Evolutionary conservation across 2,113 vertebrate species (phyloP), one percentile per base, ranked within the genome.

Genomic region (Pollimyrus isidori): DNA sequence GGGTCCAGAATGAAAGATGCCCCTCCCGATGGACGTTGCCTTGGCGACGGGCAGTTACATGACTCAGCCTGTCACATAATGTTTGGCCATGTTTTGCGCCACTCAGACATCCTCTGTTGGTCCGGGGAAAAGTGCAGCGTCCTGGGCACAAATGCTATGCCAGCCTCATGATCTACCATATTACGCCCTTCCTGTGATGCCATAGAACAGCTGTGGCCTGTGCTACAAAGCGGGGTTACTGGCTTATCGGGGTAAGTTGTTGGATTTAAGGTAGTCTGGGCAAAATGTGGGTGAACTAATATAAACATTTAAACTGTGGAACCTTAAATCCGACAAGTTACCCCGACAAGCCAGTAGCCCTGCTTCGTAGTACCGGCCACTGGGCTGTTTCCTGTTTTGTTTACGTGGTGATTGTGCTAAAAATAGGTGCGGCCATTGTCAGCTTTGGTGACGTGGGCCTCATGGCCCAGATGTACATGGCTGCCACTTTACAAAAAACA

Each of bases 121-220:
- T 7, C 19, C 15, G 0, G 39, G 35, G 39, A 23, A 84, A 84
- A 23, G 23, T 76, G 69, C 30, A 21, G 53, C 9, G 21, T 62
- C 86, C 50, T 6, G 56, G 53, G 52, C 30, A 23, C 7, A 62
- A 58, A 58, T 46, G 39, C 35, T 50, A 89, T 92, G 89, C 73
- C 89, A 89, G 89, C 92, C 69, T 89, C 53, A 56, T 93, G 92
- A 94, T 93, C 91, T 91, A 93, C 93, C 65, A 48, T 58, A 85
- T 35, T 0, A 15, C 52, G 85, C 65, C 62, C 56, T 87, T 88
- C 30, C 85, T 91, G 91, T 89, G 87, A 89, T 21, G 91, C 93
- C 92, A 90, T 93, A 89, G 92, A 91, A 91, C 46, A 89, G 17
- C 52, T 0, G 50, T 17, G 50, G 50, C 50, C 50, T 52, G 13